Evolutionary conservation across 2,113 vertebrate species (phyloP).

Genomic region (Salvelinus fontinalis): DNA sequence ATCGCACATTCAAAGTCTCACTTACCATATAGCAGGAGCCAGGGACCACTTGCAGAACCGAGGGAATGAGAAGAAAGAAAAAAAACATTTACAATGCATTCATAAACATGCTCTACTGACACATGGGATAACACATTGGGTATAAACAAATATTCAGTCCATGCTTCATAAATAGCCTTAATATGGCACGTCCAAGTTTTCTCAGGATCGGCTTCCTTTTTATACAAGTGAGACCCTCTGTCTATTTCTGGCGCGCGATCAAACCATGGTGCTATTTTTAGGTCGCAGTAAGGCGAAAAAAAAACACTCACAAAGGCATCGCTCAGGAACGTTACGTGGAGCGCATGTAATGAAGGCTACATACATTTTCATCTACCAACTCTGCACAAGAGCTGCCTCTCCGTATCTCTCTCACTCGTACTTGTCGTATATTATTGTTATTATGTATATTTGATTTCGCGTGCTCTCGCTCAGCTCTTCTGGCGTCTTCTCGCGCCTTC

Average conservation of each 20-base stretch:
- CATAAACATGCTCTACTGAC: conserved; percentile 30
- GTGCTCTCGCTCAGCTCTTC: conserved; percentile 50
- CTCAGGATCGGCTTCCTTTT: conserved; percentile 86
- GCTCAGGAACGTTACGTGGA: conserved; percentile 85
- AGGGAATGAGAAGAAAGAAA: conserved; percentile 44
- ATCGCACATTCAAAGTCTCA: conserved; percentile 74
- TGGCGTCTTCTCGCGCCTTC: conserved; percentile 12
- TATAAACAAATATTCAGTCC: conserved; percentile 37
- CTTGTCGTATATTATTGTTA: no score
- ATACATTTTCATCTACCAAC: conserved; percentile 75
- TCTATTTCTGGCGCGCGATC: conserved; percentile 99
- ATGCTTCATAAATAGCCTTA: conserved; percentile 68
- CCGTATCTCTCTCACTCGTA: no score
- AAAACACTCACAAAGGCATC: conserved; percentile 91
- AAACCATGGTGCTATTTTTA: conserved; percentile 99
- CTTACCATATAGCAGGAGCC: conserved; percentile 76
- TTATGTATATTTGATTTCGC: no score
- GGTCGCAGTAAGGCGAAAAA: conserved; percentile 78
- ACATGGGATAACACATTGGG: conserved; percentile 50
- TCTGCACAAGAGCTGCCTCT: conserved; percentile 67
- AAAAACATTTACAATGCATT: conserved; percentile 58
- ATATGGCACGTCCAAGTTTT: conserved; percentile 85
- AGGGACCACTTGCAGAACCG: conserved; percentile 71
- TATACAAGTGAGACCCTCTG: conserved; percentile 89
- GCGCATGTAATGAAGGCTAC: conserved; percentile 80